Evolutionary conservation across 2,888 invertebrate genomes (phyloP), one percentile per base, ranked within the genome.

Genomic region (Campoletis raptor): DNA sequence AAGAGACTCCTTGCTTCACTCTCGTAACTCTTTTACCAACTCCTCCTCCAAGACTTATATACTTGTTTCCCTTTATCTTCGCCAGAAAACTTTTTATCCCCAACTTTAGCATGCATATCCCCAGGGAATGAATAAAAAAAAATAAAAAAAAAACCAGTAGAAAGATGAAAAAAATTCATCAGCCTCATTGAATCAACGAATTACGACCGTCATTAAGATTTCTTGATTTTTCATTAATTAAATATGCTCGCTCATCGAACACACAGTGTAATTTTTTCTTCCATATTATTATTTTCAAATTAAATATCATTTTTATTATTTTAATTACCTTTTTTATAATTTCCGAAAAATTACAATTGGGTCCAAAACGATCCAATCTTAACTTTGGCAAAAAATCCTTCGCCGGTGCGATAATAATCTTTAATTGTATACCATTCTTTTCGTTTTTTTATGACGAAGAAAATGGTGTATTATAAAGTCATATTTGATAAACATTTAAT

Each of bases 1-100:
- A 70, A 52, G 84, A 86, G 79, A 86, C 81, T 77, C 42, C 61
- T 36, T 61, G 61, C 67, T 45, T 74, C 24, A 37, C 48, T 64
- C 61, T 40, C 30, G 73, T 74, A 76, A 69, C 66, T 72, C 82
- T 64, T 72, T 78, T 74, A 37, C 37, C 42, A 78, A 81, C 74
- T 86, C 40, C 37, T 76, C 21, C n/a, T 5, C 42, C 18, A 52
- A 79, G 72, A 77, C 57, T 54, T 70, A 10, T 37, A 36, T 69
- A n/a, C 21, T 57, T 45, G 30, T 69, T 77, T 52, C 30, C 24
- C n/a, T 54, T 24, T 57, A 37, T 18, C 42, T 37, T 54, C 45
- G 24, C 45, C 42, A 36, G 30, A 24, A 66, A 77, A 83, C 36
- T 57, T 67, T 37, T 52, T 42, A 40, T 57, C 54, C 45, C 66